A percentile compares a stretch with the other conserved stretches of the same genome.
These are phyloP conservation scores for Trichacis sp. DNA, from an alignment of 2,888 invertebrate species.

Conservation along the genomic window DNA sequence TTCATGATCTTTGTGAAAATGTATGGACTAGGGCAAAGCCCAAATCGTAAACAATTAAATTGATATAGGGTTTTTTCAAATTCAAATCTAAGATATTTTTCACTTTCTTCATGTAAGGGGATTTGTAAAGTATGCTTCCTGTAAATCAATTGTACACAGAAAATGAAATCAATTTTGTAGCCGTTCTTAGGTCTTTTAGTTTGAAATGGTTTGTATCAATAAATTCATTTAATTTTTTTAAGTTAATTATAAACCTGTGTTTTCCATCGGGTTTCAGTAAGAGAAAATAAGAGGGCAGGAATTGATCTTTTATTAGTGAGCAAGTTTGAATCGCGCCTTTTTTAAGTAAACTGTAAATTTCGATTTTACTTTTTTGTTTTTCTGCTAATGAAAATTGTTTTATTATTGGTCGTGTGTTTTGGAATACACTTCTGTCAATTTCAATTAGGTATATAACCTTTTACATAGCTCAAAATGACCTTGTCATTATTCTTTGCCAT, in stretches of 20 bases:
- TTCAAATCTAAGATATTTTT: background rate
- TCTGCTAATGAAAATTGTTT: background rate
- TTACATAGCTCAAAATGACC: background rate
- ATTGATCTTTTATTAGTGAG: background rate
- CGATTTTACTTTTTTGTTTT: background rate
- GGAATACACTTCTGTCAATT: background rate
- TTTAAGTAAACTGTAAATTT: background rate
- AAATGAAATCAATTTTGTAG: background rate
- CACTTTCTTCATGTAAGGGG: background rate
- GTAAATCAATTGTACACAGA: too few species aligned
- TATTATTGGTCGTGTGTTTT: background rate
- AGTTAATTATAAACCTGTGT: background rate
- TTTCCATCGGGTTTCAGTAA: background rate
- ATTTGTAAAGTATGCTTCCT: background rate
- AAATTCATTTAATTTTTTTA: background rate
- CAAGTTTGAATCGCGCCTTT: background rate
- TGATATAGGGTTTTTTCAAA: background rate
- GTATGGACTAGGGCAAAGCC: background rate
- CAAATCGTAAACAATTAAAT: slow-evolving; percentile 9
- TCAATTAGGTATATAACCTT: background rate
- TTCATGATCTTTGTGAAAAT: slow-evolving; percentile 23
- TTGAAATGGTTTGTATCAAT: background rate
- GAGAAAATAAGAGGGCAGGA: background rate
- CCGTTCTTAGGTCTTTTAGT: background rate
- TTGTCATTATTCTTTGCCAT: background rate